A percentile compares a stretch with the other conserved stretches of the same genome.
These are phyloP conservation scores for Struthio camelus DNA, from an alignment of 2,113 vertebrate genomes.

Conservation along the genomic window DNA sequence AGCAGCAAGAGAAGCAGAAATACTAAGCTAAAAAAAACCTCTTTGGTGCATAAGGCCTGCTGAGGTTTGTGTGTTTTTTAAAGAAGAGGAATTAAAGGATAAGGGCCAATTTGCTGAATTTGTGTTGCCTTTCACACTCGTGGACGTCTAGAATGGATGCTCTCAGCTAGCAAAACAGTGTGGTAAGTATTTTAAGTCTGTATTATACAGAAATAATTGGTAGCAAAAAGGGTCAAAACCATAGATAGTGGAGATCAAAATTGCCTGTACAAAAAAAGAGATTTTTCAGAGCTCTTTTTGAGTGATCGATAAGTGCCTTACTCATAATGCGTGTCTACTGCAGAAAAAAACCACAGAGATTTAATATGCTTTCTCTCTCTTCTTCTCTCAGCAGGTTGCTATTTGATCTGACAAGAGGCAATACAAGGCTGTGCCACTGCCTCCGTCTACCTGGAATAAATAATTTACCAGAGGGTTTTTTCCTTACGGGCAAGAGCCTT, in stretches of 20 bases:
- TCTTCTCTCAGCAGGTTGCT: background rate
- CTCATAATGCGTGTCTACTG: background rate
- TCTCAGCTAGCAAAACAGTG: background rate
- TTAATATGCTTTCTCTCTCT: background rate
- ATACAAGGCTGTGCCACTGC: background rate
- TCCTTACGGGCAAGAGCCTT: background rate
- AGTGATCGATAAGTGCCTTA: constrained; percentile 4
- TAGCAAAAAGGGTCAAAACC: background rate
- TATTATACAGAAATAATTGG: constrained; percentile 19
- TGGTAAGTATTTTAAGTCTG: background rate
- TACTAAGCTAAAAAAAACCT: background rate
- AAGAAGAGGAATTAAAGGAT: constrained; percentile 18
- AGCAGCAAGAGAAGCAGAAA: background rate
- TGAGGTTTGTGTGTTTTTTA: background rate
- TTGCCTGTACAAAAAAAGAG: background rate
- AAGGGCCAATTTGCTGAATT: constrained; percentile 1
- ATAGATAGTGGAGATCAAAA: constrained; percentile 4
- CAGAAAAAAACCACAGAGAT: background rate
- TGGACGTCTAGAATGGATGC: background rate
- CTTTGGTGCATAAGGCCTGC: background rate
- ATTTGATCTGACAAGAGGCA: background rate
- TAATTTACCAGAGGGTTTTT: background rate
- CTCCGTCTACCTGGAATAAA: background rate
- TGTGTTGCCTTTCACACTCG: constrained; percentile 7
- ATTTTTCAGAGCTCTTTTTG: background rate